Evolutionary conservation across 2,113 vertebrate genomes (phyloP).

Genomic region (Dasyprocta punctata): DNA sequence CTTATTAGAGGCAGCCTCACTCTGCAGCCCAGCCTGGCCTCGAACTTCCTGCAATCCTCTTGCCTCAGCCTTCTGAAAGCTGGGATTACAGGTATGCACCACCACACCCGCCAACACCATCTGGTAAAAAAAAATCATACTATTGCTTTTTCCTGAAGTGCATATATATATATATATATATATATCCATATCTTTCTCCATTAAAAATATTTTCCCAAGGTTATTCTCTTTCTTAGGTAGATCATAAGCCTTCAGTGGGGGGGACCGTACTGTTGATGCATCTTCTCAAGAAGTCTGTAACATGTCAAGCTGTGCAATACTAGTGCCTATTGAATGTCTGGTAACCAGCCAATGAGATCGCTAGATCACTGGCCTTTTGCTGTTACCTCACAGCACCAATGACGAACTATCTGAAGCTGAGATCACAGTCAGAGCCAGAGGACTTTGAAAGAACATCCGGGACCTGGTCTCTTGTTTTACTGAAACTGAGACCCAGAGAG

Average conservation of each 20-base stretch:
- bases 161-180: not conserved
- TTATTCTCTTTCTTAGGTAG: not conserved
- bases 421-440: not conserved
- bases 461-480: not conserved
- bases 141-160: not conserved
- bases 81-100: not conserved
- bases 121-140: not conserved
- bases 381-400: not conserved
- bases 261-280: not conserved
- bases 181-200: not conserved
- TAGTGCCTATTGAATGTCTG: not conserved
- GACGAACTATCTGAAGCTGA: not conserved
- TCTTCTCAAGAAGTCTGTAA: not conserved
- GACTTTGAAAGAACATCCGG: not conserved
- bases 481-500: not conserved
- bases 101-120: not conserved
- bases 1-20: not conserved
- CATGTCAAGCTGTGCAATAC: not conserved
- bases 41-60: too few relatives aligned
- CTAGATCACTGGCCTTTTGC: not conserved
- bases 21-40: too few relatives aligned
- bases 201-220: constrained; percentile 26
- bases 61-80: not conserved
- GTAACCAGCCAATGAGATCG: not conserved
- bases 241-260: not conserved